A percentile compares a stretch with the other conserved stretches of the same genome.
These are phyloP conservation scores for Augochlora pura DNA, from an alignment of 1,140 invertebrate genomes.

Conservation along the genomic window DNA sequence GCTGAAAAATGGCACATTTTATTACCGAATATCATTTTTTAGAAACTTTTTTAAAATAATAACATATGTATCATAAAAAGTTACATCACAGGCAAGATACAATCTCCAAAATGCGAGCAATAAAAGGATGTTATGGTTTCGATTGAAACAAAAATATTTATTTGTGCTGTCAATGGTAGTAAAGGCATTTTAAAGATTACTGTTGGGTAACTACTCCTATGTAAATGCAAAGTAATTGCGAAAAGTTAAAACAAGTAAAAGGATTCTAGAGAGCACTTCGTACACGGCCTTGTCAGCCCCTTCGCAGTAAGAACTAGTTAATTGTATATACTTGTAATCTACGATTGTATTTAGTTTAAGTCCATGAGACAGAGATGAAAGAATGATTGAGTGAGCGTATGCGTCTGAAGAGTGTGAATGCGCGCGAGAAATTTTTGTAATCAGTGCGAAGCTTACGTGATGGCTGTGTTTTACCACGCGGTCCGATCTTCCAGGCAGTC, in stretches of 20 bases:
- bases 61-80: background rate
- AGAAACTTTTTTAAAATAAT: background rate
- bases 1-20: background rate
- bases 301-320: constrained; percentile 46
- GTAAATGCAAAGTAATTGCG: no score
- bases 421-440: constrained; percentile 32
- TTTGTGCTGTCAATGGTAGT: background rate
- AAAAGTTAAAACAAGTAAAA: background rate
- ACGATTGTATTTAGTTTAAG: constrained; percentile 50
- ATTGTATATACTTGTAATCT: constrained; percentile 50
- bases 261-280: constrained; percentile 23
- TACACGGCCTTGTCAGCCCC: constrained; percentile 25
- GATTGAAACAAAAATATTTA: background rate
- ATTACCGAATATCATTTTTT: no score
- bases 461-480: constrained; percentile 52
- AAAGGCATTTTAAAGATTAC: background rate
- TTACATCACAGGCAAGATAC: background rate
- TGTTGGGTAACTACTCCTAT: background rate
- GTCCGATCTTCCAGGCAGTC: constrained; percentile 47
- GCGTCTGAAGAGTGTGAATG: background rate
- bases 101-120: no score
- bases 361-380: constrained; percentile 2
- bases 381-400: background rate
- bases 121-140: no score
- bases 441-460: constrained; percentile 52